Evolutionary conservation across 1,140 invertebrate genomes (phyloP).

Genomic region (Aradophagus sp.): DNA sequence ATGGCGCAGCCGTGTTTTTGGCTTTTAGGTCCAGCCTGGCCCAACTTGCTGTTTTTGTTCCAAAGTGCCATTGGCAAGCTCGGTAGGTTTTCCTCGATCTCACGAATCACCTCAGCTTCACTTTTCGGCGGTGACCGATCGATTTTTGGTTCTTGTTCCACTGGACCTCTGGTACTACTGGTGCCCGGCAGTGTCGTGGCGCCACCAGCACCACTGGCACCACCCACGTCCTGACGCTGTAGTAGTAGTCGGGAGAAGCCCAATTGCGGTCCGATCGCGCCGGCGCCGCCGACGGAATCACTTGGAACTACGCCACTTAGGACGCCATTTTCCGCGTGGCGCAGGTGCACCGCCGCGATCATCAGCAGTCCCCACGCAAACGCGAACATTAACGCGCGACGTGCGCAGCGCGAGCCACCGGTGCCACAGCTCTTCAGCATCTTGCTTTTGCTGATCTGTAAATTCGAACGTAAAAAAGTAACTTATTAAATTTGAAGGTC

Average conservation of each 20-base stretch:
- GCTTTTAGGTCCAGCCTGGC: constrained; percentile 67
- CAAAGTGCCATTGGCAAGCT: constrained; percentile 89
- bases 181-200: constrained; percentile 52
- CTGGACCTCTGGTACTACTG: constrained; percentile 64
- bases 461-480: no score
- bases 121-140: constrained; percentile 80
- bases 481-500: no score
- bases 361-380: constrained; percentile 74
- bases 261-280: constrained; percentile 13
- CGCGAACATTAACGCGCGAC: constrained; percentile 72
- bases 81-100: constrained; percentile 84
- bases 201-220: constrained; percentile 42
- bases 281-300: constrained; percentile 61
- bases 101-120: constrained; percentile 85
- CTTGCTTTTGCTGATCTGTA: constrained; percentile 17
- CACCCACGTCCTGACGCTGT: constrained; percentile 36
- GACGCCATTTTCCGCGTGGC: constrained; percentile 64
- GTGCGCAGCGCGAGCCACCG: constrained; percentile 70
- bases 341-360: constrained; percentile 72
- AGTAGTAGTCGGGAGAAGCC: constrained; percentile 38
- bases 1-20: constrained; percentile 81
- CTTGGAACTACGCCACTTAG: constrained; percentile 55
- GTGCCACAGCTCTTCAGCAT: constrained; percentile 65
- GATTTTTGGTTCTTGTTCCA: constrained; percentile 75
- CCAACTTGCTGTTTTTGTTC: constrained; percentile 84